Evolutionary conservation across 2,797 vertebrate genomes (phyloP), one percentile per base, ranked within the genome.

Genomic region (Neoniphon sammara): DNA sequence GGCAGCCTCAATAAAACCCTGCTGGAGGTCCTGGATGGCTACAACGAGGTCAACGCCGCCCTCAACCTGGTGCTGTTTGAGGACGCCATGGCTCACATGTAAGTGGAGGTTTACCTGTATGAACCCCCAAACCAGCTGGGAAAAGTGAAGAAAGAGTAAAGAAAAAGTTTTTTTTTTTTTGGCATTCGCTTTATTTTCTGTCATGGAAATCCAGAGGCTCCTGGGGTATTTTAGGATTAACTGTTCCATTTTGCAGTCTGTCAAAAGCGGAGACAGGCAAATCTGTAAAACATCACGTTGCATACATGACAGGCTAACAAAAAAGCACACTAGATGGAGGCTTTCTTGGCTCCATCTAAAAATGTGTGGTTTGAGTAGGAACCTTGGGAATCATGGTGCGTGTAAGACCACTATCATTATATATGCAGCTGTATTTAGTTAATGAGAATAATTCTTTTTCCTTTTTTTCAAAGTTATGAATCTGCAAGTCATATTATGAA

Each of bases 21-120:
- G 14, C 75, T 92, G 85, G 96, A 99, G 75, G 94, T 93, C 12
- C 91, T 99, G 86, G 94, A 96, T 49, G 91, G 67, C 70, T 96
- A 99, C 95, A 99, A 98, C 0, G 96, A 98, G 77, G 93, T 97
- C 86, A 97, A 96, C 0, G 89, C 96, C 20, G 95, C 94, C 25
- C 95, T 98, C 85, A 95, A 93, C 91, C 89, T 99, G 75, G 96
- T 98, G 20, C 94, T 99, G 23, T 99, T 98, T 74, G 97, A 98
- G 85, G 97, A 98, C 0, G 97, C 97, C 84, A 95, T 98, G 95
- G 90, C 91, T 80, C 97, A 99, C 0, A 85, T 99, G 97, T 99
- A 92, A 96, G 97, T 87, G 57, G 54, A 65, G 25, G 60, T 72
- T 83, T 63, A 20, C 10, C 46, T 6, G 5, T 34, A 8, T 7